phyloP scores from a whole-genome alignment of 2,888 invertebrate genomes.

The Acronicta aceris region DNA sequence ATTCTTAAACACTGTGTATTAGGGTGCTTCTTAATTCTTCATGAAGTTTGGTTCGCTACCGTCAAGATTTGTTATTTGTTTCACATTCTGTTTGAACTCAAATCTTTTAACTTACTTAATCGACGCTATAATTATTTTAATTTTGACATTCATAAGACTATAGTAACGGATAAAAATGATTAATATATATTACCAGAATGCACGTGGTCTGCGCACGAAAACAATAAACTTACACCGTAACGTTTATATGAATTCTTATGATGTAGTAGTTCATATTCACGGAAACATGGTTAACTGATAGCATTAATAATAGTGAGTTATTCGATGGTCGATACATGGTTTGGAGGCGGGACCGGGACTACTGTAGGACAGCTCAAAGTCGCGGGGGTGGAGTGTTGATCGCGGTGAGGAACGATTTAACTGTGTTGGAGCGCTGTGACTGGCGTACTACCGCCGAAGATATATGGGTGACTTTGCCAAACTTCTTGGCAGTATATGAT shows the following conservation, averaged over 20 bases:
- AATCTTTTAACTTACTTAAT: too few relatives aligned
- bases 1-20: too few relatives aligned
- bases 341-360: constrained; percentile 1
- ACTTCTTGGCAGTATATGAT: too few relatives aligned
- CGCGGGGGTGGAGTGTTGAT: neutral
- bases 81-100: neutral
- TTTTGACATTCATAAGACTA: too few relatives aligned
- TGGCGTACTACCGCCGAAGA: constrained; percentile 2
- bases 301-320: neutral
- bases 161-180: neutral
- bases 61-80: neutral
- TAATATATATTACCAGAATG: constrained; percentile 2
- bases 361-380: neutral
- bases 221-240: neutral
- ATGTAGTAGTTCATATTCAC: constrained; percentile 1
- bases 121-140: too few relatives aligned
- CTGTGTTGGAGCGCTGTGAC: neutral
- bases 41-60: too few relatives aligned
- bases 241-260: constrained; percentile 1
- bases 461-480: too few relatives aligned
- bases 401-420: constrained; percentile 2
- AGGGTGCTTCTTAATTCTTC: too few relatives aligned
- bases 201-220: constrained; percentile 2
- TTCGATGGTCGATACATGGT: constrained; percentile 1
- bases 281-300: neutral